Percentiles rank a stretch among this genome's conserved stretches.
These are phyloP conservation scores for Gadopsis marmoratus DNA, from an alignment of 2,797 vertebrate genomes.

Conservation along the genomic window DNA sequence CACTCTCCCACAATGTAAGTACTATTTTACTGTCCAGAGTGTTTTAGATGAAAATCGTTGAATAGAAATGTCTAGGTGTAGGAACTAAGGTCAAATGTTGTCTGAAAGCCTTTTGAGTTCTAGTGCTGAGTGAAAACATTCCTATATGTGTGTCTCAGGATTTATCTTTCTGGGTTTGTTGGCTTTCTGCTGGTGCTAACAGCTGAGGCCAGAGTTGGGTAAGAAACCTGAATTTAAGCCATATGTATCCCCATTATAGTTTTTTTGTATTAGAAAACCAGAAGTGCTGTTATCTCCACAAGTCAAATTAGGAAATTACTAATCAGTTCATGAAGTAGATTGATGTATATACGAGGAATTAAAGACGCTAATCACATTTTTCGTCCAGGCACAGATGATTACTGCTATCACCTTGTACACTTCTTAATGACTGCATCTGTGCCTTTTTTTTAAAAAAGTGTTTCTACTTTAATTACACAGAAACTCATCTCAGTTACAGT, in stretches of 20 bases:
- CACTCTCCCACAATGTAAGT: constrained; percentile 71
- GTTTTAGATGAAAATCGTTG: not conserved
- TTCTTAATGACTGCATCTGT: not conserved
- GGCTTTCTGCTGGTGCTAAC: constrained; percentile 74
- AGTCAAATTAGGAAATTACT: not conserved
- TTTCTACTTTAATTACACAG: constrained; percentile 59
- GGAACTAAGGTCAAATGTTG: not conserved
- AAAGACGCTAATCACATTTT: not conserved
- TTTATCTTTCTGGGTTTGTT: constrained; percentile 68
- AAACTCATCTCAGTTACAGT: constrained; percentile 56
- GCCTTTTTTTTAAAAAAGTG: not conserved
- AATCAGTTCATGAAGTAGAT: not conserved
- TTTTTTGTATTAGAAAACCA: not conserved
- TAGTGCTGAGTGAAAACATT: not conserved
- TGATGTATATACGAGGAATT: not conserved
- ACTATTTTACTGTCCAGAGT: not conserved
- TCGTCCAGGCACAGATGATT: not conserved
- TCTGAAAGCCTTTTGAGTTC: not conserved
- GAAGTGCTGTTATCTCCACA: not conserved
- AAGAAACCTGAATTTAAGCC: constrained; percentile 34
- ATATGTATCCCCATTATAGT: not conserved
- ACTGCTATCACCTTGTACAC: not conserved
- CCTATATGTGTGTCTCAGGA: constrained; percentile 70
- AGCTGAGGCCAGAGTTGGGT: constrained; percentile 82
- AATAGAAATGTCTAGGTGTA: not conserved